phyloP scores from a whole-genome alignment of 2,113 vertebrate species.

The Hoplias malabaricus region DNA sequence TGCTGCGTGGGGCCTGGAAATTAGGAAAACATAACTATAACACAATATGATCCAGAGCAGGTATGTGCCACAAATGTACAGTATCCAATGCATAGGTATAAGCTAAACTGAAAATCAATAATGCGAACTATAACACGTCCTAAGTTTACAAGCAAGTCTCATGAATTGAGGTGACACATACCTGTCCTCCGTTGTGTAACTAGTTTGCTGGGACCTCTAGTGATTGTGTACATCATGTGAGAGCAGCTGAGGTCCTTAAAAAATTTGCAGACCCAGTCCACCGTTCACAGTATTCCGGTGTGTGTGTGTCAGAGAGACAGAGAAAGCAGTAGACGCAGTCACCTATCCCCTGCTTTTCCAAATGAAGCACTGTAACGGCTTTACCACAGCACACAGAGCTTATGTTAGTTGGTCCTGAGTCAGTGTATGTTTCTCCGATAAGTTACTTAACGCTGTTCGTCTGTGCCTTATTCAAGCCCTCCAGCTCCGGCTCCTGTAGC shows the following conservation, averaged over 20 bases:
- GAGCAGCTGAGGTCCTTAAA: conserved; percentile 24
- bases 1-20: conserved; percentile 83
- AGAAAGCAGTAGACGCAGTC: not conserved
- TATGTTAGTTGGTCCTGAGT: not conserved
- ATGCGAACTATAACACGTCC: no score
- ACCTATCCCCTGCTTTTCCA: no score
- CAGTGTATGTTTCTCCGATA: not conserved
- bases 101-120: no score
- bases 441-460: not conserved
- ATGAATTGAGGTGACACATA: conserved; percentile 48
- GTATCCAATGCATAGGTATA: no score
- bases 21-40: no score
- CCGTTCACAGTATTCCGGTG: not conserved
- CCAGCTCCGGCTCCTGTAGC: not conserved
- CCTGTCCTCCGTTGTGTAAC: conserved; percentile 89
- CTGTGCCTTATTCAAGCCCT: no score
- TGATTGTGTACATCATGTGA: conserved; percentile 91
- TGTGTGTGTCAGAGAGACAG: not conserved
- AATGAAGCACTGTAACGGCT: no score
- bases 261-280: conserved; percentile 12
- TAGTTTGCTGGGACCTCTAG: conserved; percentile 89
- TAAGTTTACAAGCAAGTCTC: not conserved
- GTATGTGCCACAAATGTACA: no score
- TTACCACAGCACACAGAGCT: not conserved
- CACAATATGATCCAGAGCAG: no score